Conservation (phyloP, 2,113 vertebrate species). For the Heterotis niloticus region DNA sequence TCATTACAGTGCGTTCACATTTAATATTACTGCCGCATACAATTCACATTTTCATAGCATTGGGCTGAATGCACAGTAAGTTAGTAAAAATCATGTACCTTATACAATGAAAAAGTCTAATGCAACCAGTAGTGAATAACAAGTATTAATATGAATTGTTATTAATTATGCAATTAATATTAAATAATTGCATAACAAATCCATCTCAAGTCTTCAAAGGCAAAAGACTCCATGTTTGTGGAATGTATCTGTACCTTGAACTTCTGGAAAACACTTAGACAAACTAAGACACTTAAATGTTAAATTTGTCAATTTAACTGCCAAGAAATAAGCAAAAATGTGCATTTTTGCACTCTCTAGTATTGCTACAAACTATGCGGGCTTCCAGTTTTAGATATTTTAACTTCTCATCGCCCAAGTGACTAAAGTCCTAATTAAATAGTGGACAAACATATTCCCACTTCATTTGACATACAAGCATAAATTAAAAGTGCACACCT, state of each 20-base stretch:
- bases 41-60: constrained; percentile 43
- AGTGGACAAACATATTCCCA: too few species aligned
- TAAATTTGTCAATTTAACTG: neutral
- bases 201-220: neutral
- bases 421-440: too few species aligned
- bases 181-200: too few species aligned
- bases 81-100: constrained; percentile 21
- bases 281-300: neutral
- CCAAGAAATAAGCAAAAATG: neutral
- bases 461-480: too few species aligned
- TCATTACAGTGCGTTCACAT: constrained; percentile 46
- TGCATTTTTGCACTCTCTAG: too few species aligned
- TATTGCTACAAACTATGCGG: too few species aligned
- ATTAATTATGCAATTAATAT: too few species aligned
- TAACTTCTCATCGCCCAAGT: too few species aligned
- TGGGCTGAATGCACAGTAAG: constrained; percentile 36
- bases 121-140: too few species aligned
- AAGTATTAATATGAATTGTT: too few species aligned
- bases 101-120: constrained; percentile 23
- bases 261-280: neutral
- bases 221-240: neutral
- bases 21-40: constrained; percentile 28
- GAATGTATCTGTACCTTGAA: neutral
- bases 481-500: too few species aligned
- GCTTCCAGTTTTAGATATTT: too few species aligned